Conservation (phyloP, 2,113 vertebrate genomes). For the Cheilinus undulatus region DNA sequence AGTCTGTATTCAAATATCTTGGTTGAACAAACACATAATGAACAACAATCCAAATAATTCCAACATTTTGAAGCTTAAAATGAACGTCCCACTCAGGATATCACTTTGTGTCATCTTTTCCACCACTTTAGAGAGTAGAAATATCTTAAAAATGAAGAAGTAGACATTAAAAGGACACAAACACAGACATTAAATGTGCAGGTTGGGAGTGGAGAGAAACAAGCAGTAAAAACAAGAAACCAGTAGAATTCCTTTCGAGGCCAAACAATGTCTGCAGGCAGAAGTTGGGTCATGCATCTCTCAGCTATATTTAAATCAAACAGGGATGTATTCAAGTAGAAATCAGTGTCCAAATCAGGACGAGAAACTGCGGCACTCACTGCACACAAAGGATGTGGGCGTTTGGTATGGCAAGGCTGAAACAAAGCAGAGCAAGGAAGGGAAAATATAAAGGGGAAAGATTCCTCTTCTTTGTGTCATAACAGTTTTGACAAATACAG, state of each 20-base stretch:
- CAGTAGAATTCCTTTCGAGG: conserved; percentile 12
- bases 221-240: conserved; percentile 19
- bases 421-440: not conserved
- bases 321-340: conserved; percentile 25
- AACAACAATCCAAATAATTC: not conserved
- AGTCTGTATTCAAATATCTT: too few relatives aligned
- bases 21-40: too few relatives aligned
- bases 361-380: not conserved
- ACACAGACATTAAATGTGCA: not conserved
- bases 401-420: not conserved
- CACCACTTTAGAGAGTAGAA: not conserved
- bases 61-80: not conserved
- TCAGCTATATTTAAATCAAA: conserved; percentile 61
- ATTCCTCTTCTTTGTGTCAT: conserved; percentile 33
- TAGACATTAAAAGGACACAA: not conserved
- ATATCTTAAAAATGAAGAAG: conserved; percentile 6
- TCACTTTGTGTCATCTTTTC: not conserved
- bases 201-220: not conserved
- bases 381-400: conserved; percentile 27
- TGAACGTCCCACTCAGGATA: not conserved
- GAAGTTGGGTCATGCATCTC: conserved; percentile 35
- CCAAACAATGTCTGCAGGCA: conserved; percentile 27
- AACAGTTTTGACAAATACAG: conserved; percentile 23
- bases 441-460: not conserved
- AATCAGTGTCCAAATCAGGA: conserved; percentile 45